phyloP scores from a whole-genome alignment of 2,113 vertebrate genomes.

The Thryonomys swinderianus region DNA sequence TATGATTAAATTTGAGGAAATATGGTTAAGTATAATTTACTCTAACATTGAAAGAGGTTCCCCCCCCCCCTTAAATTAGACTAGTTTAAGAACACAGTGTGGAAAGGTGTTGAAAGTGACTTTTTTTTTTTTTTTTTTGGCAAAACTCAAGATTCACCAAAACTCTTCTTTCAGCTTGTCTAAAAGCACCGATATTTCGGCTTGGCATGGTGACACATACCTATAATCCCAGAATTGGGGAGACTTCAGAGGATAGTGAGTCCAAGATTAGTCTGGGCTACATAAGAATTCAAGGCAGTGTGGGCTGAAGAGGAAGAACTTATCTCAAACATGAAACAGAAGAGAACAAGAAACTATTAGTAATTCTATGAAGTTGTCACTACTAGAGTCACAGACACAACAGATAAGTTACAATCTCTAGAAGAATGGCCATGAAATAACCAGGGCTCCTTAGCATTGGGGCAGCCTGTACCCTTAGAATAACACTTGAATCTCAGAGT shows the following conservation, averaged over 20 bases:
- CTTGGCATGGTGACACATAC: background rate
- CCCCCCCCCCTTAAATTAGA: background rate
- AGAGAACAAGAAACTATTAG: background rate
- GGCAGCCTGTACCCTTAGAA: accelerated
- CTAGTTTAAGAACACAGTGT: background rate
- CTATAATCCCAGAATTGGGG: background rate
- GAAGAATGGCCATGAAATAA: background rate
- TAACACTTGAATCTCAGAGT: background rate
- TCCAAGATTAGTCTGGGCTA: background rate
- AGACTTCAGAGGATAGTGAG: background rate
- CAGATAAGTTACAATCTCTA: background rate
- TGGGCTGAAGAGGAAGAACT: background rate
- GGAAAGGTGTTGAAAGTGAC: background rate
- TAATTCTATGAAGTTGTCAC: background rate
- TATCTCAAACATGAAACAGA: background rate
- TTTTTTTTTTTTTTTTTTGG: background rate
- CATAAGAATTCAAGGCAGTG: background rate
- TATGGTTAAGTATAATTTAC: background rate
- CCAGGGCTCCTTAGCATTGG: too few species aligned
- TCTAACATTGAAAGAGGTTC: background rate
- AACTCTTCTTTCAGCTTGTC: background rate
- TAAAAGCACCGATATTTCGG: background rate
- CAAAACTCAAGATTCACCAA: background rate
- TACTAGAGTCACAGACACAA: background rate
- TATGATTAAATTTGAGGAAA: background rate